Evolutionary conservation across 2,113 vertebrate species (phyloP), one percentile per base, ranked within the genome.

Genomic region (Oncorhynchus gorbuscha): DNA sequence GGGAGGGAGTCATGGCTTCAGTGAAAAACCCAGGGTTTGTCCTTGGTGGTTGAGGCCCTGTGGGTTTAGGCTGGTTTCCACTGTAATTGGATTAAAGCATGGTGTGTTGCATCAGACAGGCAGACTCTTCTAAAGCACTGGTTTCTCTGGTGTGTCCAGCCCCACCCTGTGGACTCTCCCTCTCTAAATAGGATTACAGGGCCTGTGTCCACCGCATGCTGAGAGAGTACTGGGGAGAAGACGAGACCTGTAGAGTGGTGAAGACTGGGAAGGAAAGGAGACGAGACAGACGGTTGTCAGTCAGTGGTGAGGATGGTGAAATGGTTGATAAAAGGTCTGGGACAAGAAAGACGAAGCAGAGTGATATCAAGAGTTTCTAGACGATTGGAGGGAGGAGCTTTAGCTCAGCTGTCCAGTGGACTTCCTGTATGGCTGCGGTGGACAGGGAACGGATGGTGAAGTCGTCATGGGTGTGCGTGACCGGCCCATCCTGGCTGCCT

Each of bases 11-110:
- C 1, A 55, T 55, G 51, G 13, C 14, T 3, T 51, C 12, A 51
- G 49, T 14, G 49, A 12, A 12, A 51, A 51, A 8, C 35, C 35
- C 35, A 39, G 35, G 39, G 39, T 32, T 67, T 67, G 65, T 67
- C 65, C 65, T 67, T 67, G 65, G 65, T 28, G 20, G 65, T 30
- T 3, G 78, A 82, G 80, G 84, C 82, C 82, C 80, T 71, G 81
- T 81, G 83, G 26, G 65, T 78, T 62, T 45, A 81, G 86, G 81
- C 88, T 86, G 84, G 75, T 84, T 87, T 83, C 78, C 80, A 64
- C 76, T 77, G 70, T 92, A 93, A 92, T 90, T 91, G 90, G 90
- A 92, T 92, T 90, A 90, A 80, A 87, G 82, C 78, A 85, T 82
- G 85, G 69, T 55, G 77, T 71, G 77, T 83, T 90, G 82, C 89